Base-by-base conservation (phyloP, 1,140 invertebrate genomes). In the Elymnias hypermnestra region DNA sequence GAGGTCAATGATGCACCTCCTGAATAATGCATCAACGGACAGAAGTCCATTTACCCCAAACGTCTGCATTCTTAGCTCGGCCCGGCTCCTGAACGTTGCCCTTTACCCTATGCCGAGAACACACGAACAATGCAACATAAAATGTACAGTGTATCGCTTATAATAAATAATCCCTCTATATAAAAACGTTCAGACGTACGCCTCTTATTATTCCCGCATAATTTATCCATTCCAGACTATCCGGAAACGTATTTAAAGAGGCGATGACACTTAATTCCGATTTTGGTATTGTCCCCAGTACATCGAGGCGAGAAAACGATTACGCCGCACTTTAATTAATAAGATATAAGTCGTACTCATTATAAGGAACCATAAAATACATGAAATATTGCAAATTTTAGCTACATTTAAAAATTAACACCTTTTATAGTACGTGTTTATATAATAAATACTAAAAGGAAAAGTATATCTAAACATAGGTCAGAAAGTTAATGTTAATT, bases 11-110 rank as follows among this genome's bases (percentile, higher is more conserved):
- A 63, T 70, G 63, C 63, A 70, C 56, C 59, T 45, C 35, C 51
- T 77, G 66, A 63, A 76, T 71, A 63, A 74, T 68, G 58, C 61
- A 75, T 63, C 41, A 35, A 48, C 38, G 42, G 50, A 35, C 56
- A 42, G 14, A 25, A 66, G 76, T 68, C 48, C 73, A 38, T 77
- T 76, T 71, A 77, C 75, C 76, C 52, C 63, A 42, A 60, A 53
- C 65, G 73, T 73, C 76, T 75, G 73, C 67, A 66, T 72, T 62
- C 60, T 60, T 63, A 63, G 58, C 47, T 51, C 57, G 53, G 23
- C 43, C 61, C 54, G 49, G 45, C 47, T 39, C 36, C 39, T 62
- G 63, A 65, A 29, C 72, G 35, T 74, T 76, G 76, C 63, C 73
- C 73, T 75, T 71, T 81, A 65, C 62, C 64, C 67, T 61, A 63